Conservation (phyloP, 92 coral and sea anemone species). For the Actinernus sp. region DNA sequence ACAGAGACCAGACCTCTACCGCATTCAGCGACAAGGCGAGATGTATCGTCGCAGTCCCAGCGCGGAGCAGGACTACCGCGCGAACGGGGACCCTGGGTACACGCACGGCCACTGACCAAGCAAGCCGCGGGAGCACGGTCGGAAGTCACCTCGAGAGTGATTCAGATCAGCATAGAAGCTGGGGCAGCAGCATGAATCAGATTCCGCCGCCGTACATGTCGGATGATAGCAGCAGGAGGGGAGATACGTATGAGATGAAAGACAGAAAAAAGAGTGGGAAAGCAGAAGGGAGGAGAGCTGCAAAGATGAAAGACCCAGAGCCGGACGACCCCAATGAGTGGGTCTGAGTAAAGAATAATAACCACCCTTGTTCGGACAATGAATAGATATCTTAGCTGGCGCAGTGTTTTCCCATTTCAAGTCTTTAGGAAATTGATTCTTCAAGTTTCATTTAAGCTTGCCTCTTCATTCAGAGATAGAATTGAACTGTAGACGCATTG, state of each 20-base stretch:
- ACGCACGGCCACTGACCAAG: conserved; percentile 17
- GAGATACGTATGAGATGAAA: conserved; percentile 22
- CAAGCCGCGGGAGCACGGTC: conserved; percentile 49
- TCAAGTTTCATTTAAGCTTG: no score
- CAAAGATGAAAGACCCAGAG: not conserved
- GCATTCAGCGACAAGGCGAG: conserved; percentile 39
- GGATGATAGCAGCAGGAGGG: conserved; percentile 53
- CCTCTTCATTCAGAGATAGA: no score
- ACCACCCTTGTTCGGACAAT: no score
- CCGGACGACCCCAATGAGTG: conserved; percentile 28
- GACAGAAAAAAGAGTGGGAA: conserved; percentile 6
- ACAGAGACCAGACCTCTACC: conserved; percentile 28
- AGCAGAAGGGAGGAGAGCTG: conserved; percentile 8
- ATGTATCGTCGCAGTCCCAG: conserved; percentile 31
- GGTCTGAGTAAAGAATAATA: no score
- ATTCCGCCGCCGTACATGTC: conserved; percentile 83
- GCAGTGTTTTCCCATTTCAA: no score
- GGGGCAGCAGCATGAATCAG: conserved; percentile 74
- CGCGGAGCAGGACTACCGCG: conserved; percentile 22
- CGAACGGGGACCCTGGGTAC: conserved; percentile 6
- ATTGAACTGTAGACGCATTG: no score
- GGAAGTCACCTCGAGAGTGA: conserved; percentile 45
- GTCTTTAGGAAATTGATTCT: no score
- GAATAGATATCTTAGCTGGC: no score
- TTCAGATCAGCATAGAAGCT: conserved; percentile 20